Evolutionary conservation across 2,113 vertebrate genomes (phyloP).

Genomic region (Hemibates koningsi): DNA sequence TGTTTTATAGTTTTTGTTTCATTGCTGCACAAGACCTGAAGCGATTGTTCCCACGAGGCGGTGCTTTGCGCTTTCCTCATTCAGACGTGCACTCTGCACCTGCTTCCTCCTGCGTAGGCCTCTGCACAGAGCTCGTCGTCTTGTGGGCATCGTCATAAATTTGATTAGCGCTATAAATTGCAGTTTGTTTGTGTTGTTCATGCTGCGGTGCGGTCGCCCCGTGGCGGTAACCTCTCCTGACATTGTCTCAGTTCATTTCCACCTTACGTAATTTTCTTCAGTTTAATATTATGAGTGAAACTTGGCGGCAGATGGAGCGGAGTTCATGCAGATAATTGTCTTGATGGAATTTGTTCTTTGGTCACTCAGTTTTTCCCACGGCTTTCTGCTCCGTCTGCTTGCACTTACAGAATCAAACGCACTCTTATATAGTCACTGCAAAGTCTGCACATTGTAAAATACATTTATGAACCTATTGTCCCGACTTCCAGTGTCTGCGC

Average conservation of each 20-base stretch:
- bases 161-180: background rate
- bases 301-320: background rate
- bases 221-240: background rate
- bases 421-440: background rate
- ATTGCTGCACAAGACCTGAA: background rate
- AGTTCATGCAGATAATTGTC: background rate
- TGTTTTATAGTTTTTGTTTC: background rate
- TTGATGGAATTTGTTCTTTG: background rate
- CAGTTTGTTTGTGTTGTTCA: background rate
- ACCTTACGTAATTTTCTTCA: background rate
- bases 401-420: background rate
- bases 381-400: background rate
- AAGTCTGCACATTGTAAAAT: background rate
- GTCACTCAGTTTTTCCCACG: background rate
- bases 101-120: rapidly evolving
- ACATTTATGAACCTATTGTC: background rate
- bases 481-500: background rate
- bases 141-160: background rate
- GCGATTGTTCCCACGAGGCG: background rate
- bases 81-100: background rate
- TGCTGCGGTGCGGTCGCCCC: background rate
- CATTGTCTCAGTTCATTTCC: background rate
- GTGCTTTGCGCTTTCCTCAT: background rate
- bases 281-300: background rate
- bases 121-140: background rate